Conservation (phyloP, 2,888 invertebrate genomes). For the Branchinecta sandiegonensis region DNA sequence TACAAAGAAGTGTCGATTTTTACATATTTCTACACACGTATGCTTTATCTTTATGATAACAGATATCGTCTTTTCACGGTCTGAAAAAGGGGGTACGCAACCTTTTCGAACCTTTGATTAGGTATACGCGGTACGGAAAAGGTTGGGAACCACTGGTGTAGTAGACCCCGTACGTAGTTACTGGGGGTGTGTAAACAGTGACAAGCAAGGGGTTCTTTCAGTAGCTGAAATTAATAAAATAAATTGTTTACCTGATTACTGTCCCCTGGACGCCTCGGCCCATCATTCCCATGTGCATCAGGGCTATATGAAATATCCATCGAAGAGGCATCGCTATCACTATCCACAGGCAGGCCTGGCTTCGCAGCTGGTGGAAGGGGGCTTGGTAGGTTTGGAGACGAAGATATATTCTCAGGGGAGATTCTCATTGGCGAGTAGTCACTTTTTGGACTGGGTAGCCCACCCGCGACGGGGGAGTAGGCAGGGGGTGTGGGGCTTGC, state of each 20-base stretch:
- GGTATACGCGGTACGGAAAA: too few species aligned
- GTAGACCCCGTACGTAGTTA: not conserved
- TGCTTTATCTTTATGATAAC: too few species aligned
- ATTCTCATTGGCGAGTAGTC: slow-evolving; percentile 12
- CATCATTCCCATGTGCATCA: not conserved
- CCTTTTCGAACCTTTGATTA: too few species aligned
- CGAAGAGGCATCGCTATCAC: not conserved
- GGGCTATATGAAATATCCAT: slow-evolving; percentile 9
- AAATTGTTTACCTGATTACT: not conserved
- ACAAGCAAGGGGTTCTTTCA: not conserved
- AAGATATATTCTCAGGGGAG: not conserved
- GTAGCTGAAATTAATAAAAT: not conserved
- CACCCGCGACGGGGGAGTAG: not conserved
- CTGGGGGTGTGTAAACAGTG: not conserved
- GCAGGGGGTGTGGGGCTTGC: not conserved
- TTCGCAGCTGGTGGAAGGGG: too few species aligned
- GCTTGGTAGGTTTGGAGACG: not conserved
- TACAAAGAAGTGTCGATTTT: too few species aligned
- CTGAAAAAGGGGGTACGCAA: too few species aligned
- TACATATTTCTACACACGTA: too few species aligned
- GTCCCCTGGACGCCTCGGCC: too few species aligned
- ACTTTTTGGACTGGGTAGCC: not conserved
- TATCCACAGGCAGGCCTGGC: not conserved
- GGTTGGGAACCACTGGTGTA: too few species aligned
- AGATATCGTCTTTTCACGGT: too few species aligned